These are phyloP conservation scores for Crossocerus cetratus DNA, from an alignment of 2,888 invertebrate species.

Conservation along the genomic window DNA sequence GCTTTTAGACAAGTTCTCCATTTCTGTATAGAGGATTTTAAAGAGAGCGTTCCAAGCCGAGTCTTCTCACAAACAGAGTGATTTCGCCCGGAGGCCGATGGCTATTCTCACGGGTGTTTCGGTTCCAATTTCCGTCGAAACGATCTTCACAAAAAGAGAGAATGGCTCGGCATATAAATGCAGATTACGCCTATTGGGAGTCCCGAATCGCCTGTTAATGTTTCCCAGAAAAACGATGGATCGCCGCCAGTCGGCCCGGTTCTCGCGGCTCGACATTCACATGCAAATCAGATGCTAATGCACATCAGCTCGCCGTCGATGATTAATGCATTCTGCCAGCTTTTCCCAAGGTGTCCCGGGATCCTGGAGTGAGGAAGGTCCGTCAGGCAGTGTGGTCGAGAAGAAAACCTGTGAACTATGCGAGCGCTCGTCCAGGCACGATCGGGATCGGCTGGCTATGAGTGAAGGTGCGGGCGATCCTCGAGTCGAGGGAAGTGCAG, in stretches of 20 bases:
- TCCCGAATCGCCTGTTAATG: slow-evolving; percentile 51
- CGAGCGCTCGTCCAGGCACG: slow-evolving; percentile 52
- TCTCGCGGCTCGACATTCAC: slow-evolving; percentile 43
- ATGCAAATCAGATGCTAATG: slow-evolving; percentile 56
- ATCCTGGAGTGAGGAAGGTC: background rate
- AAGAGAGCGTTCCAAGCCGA: no score
- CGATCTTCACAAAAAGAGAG: slow-evolving; percentile 23
- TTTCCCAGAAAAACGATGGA: slow-evolving; percentile 41
- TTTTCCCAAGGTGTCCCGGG: slow-evolving; percentile 21
- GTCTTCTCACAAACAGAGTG: no score
- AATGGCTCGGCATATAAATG: slow-evolving; percentile 28
- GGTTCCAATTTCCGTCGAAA: background rate
- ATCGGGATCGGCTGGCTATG: slow-evolving; percentile 24
- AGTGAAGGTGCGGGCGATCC: slow-evolving; percentile 19
- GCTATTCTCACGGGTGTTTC: slow-evolving; percentile 11
- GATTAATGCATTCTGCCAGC: slow-evolving; percentile 46
- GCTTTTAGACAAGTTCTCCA: background rate
- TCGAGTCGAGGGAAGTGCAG: slow-evolving; percentile 40
- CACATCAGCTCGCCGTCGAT: slow-evolving; percentile 52
- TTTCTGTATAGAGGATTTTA: no score
- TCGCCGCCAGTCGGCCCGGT: slow-evolving; percentile 34
- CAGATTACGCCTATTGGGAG: slow-evolving; percentile 26
- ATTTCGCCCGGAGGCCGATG: no score
- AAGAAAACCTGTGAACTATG: slow-evolving; percentile 60
- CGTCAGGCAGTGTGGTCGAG: slow-evolving; percentile 49